Evolutionary conservation across 2,888 invertebrate species (phyloP).

Genomic region (Helobdella robusta): DNA sequence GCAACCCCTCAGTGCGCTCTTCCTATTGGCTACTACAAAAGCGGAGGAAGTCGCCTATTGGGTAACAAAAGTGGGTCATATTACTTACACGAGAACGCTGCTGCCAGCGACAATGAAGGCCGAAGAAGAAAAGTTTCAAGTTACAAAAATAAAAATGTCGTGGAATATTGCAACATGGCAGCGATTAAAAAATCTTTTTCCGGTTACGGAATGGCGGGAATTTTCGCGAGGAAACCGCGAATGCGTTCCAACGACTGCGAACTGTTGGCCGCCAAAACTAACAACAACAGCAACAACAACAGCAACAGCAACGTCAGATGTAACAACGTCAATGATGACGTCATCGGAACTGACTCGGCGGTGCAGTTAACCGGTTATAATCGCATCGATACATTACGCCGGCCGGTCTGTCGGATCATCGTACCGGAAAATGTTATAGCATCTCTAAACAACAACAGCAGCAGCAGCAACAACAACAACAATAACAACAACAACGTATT

Average conservation of each 20-base stretch:
- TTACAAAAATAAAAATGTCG: not conserved
- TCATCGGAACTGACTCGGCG: not conserved
- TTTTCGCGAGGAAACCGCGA: not conserved
- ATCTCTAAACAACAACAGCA: not conserved
- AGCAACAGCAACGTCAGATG: not conserved
- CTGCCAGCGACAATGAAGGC: not conserved
- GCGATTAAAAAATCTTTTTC: not conserved
- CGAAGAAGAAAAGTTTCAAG: not conserved
- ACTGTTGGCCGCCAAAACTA: no score
- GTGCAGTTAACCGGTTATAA: slow-evolving; percentile 23
- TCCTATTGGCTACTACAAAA: not conserved
- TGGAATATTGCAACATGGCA: not conserved
- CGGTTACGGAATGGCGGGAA: slow-evolving; percentile 1
- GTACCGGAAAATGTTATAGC: not conserved
- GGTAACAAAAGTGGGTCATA: slow-evolving; percentile 8
- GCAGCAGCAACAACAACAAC: not conserved
- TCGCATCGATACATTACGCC: slow-evolving; percentile 7
- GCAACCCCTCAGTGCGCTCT: no score
- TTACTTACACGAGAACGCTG: not conserved
- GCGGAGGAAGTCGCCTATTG: not conserved
- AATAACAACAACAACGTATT: no score
- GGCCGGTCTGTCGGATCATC: no score
- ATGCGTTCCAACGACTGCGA: no score
- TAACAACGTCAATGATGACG: not conserved
- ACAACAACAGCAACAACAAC: not conserved